phyloP scores from a whole-genome alignment of 2,888 invertebrate species.

The Endomychus coccineus region DNA sequence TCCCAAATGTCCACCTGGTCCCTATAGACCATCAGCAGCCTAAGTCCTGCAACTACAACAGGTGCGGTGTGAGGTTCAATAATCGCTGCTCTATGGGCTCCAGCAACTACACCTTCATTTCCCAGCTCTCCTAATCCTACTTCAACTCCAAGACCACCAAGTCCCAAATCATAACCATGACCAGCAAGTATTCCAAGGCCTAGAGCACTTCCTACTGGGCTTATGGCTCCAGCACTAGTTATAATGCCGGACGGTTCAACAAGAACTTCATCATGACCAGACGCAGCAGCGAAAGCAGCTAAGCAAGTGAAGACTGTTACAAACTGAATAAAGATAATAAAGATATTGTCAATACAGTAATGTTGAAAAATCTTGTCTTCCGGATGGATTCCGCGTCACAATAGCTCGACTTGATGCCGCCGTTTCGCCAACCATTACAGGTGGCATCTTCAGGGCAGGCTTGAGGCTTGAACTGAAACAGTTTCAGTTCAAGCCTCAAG shows the following conservation, averaged over 20 bases:
- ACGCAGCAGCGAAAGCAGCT: too few relatives aligned
- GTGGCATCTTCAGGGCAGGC: too few relatives aligned
- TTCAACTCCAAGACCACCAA: constrained; percentile 5
- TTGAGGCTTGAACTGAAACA: too few relatives aligned
- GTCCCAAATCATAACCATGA: constrained; percentile 5
- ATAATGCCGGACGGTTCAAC: constrained; percentile 11
- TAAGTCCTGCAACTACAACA: constrained; percentile 5
- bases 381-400: too few relatives aligned
- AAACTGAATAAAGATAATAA: too few relatives aligned
- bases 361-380: too few relatives aligned
- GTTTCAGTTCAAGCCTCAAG: too few relatives aligned
- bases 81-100: constrained; percentile 7
- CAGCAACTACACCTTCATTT: constrained; percentile 9
- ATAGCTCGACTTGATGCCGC: too few relatives aligned
- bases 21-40: constrained; percentile 7
- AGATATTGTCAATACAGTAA: too few relatives aligned
- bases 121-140: constrained; percentile 8
- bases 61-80: constrained; percentile 7
- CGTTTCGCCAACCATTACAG: too few relatives aligned
- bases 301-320: too few relatives aligned
- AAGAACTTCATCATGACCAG: constrained; percentile 7
- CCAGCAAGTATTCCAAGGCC: constrained; percentile 1
- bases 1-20: constrained; percentile 2
- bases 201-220: constrained; percentile 9
- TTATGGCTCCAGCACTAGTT: constrained; percentile 8